These are phyloP conservation scores for Monochamus saltuarius DNA, from an alignment of 1,140 invertebrate species.

Conservation along the genomic window DNA sequence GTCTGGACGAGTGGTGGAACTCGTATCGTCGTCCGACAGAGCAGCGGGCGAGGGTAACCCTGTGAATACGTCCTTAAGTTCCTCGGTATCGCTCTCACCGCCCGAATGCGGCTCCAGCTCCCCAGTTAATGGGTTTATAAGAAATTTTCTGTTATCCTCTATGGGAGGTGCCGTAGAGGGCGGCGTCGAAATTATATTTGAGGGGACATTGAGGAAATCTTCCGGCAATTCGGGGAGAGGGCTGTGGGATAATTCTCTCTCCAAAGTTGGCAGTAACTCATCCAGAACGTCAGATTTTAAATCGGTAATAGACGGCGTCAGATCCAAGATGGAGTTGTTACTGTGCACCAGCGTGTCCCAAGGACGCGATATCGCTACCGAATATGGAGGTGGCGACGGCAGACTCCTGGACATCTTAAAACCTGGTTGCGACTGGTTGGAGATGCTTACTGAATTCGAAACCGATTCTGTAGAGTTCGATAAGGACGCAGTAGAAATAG, in stretches of 20 bases:
- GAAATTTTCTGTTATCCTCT: conserved; percentile 68
- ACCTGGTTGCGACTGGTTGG: conserved; percentile 1
- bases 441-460: conserved; percentile 1
- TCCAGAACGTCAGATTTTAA: conserved; percentile 61
- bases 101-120: conserved; percentile 75
- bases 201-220: conserved; percentile 26
- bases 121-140: conserved; percentile 86
- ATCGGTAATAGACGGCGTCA: conserved; percentile 53
- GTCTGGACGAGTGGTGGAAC: conserved; percentile 47
- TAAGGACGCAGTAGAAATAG: no score
- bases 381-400: conserved; percentile 34
- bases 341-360: conserved; percentile 42
- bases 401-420: conserved; percentile 21
- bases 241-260: conserved; percentile 37
- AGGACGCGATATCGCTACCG: conserved; percentile 31
- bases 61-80: conserved; percentile 47
- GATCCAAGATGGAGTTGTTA: conserved; percentile 41
- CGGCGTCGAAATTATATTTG: conserved; percentile 9
- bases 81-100: conserved; percentile 53
- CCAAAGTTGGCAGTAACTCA: conserved; percentile 61
- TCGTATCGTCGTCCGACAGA: conserved; percentile 48
- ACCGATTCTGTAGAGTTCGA: no score
- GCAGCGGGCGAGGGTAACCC: conserved; percentile 43
- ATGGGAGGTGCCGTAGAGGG: conserved; percentile 2
- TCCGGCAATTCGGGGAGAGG: conserved; percentile 44